These are phyloP conservation scores for Dynastes grantii DNA, from an alignment of 2,888 invertebrate species.

Conservation along the genomic window DNA sequence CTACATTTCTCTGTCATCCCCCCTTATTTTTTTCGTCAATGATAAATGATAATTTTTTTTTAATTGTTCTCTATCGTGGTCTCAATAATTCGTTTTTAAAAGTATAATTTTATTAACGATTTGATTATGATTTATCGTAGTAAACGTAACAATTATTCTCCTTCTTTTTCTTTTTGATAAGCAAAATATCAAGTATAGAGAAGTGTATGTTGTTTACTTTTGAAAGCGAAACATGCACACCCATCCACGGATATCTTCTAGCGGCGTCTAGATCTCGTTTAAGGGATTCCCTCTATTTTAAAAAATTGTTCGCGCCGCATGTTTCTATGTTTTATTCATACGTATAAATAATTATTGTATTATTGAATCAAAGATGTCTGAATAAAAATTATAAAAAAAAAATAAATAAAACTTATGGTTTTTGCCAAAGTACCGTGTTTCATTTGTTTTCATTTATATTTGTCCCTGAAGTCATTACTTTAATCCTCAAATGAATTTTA, in stretches of 20 bases:
- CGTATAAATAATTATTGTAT: conserved; percentile 67
- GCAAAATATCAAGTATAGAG: not conserved
- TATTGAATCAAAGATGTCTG: conserved; percentile 67
- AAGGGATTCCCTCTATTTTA: conserved; percentile 60
- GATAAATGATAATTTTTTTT: conserved; percentile 13
- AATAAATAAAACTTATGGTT: conserved; percentile 43
- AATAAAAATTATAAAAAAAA: conserved; percentile 62
- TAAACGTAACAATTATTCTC: not conserved
- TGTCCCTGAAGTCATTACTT: too few species aligned
- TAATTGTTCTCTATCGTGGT: conserved; percentile 29
- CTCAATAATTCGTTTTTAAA: conserved; percentile 26
- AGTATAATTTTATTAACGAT: not conserved
- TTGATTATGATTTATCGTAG: too few species aligned
- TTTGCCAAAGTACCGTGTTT: conserved; percentile 38
- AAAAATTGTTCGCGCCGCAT: conserved; percentile 58
- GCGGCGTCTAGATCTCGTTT: conserved; percentile 64
- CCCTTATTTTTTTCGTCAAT: conserved; percentile 9
- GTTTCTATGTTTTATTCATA: conserved; percentile 68
- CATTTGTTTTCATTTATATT: not conserved
- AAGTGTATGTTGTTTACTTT: conserved; percentile 12
- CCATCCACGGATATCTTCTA: conserved; percentile 4
- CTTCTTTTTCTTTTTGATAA: not conserved
- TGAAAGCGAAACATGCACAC: conserved; percentile 25
- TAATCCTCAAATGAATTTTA: too few species aligned
- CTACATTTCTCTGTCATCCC: not conserved